These are phyloP conservation scores for Xyliphius kryptos DNA, from an alignment of 2,113 vertebrate genomes.

Conservation along the genomic window DNA sequence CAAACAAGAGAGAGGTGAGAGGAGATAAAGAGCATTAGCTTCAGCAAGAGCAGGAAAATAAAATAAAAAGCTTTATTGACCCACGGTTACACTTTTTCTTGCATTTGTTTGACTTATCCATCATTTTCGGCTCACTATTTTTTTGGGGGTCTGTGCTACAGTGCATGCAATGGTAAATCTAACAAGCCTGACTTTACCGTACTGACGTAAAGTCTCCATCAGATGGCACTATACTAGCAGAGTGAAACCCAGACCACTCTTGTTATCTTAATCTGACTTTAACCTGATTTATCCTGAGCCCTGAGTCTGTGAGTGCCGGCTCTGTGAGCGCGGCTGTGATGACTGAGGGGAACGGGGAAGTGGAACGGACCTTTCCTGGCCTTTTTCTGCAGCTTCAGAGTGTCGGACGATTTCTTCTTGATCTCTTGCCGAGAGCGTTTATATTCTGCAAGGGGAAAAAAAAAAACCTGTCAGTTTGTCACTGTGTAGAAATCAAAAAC, in stretches of 20 bases:
- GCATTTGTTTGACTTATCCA: no score
- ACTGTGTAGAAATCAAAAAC: no score
- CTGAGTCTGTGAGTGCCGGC: background rate
- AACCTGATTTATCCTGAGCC: conserved; percentile 19
- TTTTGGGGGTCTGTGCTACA: no score
- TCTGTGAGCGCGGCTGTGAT: background rate
- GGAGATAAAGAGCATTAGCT: no score
- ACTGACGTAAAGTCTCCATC: conserved; percentile 5
- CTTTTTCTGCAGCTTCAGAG: conserved; percentile 94
- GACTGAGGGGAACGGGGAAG: background rate
- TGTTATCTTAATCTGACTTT: conserved; percentile 14
- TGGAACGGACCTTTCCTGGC: conserved; percentile 86
- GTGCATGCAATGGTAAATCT: no score
- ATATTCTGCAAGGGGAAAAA: conserved; percentile 71
- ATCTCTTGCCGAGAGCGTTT: conserved; percentile 95
- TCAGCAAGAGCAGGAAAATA: no score
- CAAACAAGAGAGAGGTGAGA: conserved; percentile 38
- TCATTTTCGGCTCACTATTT: no score
- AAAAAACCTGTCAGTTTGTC: background rate
- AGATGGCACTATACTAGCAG: conserved; percentile 9
- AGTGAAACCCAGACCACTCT: no score
- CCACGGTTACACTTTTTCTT: no score
- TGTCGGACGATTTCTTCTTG: conserved; percentile 94
- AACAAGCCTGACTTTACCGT: no score
- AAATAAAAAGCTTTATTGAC: no score